Percentiles rank a stretch among this genome's conserved stretches.
Evolutionary conservation across 2,888 invertebrate genomes (phyloP).

Genomic region (Panorpa germanica): DNA sequence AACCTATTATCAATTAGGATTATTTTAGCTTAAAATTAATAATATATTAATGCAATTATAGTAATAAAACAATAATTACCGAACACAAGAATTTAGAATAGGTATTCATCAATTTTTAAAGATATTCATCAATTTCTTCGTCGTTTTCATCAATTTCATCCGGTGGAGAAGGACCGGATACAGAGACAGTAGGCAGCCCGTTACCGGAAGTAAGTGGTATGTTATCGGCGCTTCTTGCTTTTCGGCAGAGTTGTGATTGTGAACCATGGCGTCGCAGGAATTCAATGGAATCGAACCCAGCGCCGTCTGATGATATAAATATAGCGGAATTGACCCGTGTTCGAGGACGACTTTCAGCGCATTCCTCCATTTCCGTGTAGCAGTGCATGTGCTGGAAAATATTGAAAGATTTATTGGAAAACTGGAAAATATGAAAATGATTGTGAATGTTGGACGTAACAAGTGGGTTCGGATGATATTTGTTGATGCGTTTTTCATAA

Average conservation of each 20-base stretch:
- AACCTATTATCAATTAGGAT: no score
- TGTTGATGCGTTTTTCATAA: no score
- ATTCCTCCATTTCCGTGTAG: slow-evolving; percentile 47
- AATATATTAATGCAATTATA: no score
- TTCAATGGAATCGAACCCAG: slow-evolving; percentile 61
- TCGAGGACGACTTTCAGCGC: slow-evolving; percentile 38
- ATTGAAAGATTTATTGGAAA: neutral
- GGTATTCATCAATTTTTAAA: no score
- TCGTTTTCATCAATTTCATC: no score
- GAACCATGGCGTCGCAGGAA: slow-evolving; percentile 63
- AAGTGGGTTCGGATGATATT: slow-evolving; percentile 8
- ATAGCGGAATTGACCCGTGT: slow-evolving; percentile 74
- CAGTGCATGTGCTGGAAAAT: slow-evolving; percentile 45
- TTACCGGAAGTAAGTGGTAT: slow-evolving; percentile 29
- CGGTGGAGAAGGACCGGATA: slow-evolving; percentile 63
- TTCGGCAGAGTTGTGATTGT: slow-evolving; percentile 59
- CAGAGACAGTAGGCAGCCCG: slow-evolving; percentile 55
- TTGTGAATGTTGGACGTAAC: no score
- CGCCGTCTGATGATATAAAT: slow-evolving; percentile 57
- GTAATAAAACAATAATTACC: no score
- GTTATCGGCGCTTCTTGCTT: slow-evolving; percentile 57
- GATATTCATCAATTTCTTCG: no score
- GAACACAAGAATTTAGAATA: no score
- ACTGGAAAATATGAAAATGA: no score
- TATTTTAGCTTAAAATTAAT: no score